Conservation (phyloP, 1,140 invertebrate species). For the Drosophila guanche region DNA sequence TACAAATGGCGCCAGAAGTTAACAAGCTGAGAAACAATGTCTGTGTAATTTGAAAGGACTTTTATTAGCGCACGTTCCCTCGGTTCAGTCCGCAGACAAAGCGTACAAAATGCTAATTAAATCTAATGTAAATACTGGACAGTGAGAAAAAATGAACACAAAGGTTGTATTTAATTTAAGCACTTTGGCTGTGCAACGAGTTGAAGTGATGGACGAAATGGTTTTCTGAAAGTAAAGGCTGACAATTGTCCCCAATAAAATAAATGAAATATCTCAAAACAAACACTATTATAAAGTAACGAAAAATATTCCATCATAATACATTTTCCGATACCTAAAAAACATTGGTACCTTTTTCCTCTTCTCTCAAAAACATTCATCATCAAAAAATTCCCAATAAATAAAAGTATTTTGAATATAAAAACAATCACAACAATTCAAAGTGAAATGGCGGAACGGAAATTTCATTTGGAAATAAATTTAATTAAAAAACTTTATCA, state of each 20-base stretch:
- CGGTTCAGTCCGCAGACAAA: constrained; percentile 25
- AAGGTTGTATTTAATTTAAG: constrained; percentile 13
- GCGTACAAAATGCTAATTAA: constrained; percentile 50
- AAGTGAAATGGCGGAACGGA: too few relatives aligned
- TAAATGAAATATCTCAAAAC: too few relatives aligned
- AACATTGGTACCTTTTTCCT: too few relatives aligned
- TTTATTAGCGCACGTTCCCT: constrained; percentile 45
- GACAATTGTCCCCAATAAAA: too few relatives aligned
- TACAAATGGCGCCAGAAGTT: constrained; percentile 7
- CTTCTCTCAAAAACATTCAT: too few relatives aligned
- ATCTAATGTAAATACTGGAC: too few relatives aligned
- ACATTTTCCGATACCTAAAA: too few relatives aligned
- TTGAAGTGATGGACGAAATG: background rate
- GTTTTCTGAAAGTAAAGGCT: background rate
- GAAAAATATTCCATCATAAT: too few relatives aligned
- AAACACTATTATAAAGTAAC: too few relatives aligned
- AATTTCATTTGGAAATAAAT: background rate
- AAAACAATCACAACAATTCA: too few relatives aligned
- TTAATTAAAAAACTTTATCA: background rate
- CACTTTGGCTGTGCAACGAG: background rate
- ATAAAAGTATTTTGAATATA: too few relatives aligned
- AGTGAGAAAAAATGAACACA: background rate
- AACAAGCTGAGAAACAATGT: constrained; percentile 24
- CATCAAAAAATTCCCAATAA: too few relatives aligned
- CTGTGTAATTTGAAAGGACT: constrained; percentile 47